These are phyloP conservation scores for Drosophila nigromelanica DNA, from an alignment of 1,140 invertebrate species.

Conservation along the genomic window DNA sequence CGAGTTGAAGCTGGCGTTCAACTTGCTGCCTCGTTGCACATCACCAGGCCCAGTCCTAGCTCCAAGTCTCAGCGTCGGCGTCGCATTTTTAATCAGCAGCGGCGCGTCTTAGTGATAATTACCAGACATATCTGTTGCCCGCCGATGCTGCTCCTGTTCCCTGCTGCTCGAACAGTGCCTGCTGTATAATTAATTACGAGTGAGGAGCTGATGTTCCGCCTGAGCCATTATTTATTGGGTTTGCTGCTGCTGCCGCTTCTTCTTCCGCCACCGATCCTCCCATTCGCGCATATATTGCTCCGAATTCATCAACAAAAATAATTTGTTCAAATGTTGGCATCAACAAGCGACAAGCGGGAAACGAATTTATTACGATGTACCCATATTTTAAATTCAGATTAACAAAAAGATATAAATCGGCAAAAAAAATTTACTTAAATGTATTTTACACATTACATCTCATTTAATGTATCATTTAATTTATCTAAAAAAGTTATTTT, in stretches of 20 bases:
- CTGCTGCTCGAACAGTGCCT: slow-evolving; percentile 1
- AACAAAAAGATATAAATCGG: background rate
- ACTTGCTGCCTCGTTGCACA: slow-evolving; percentile 28
- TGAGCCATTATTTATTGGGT: slow-evolving; percentile 60
- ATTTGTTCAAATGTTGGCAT: slow-evolving; percentile 32
- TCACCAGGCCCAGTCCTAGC: background rate
- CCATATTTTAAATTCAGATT: no score
- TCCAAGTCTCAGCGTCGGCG: slow-evolving; percentile 36
- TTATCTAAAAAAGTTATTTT: no score
- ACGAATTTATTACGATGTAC: no score
- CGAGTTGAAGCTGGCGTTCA: slow-evolving; percentile 37
- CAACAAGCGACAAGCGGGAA: no score
- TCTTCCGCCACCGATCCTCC: background rate
- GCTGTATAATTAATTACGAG: slow-evolving; percentile 65
- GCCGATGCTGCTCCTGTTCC: slow-evolving; percentile 9
- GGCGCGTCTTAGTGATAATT: slow-evolving; percentile 77
- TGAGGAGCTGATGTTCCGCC: slow-evolving; percentile 47
- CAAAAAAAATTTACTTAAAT: background rate
- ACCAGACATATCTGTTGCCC: slow-evolving; percentile 67
- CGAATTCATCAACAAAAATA: slow-evolving; percentile 18
- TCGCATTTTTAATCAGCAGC: slow-evolving; percentile 77
- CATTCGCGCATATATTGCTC: background rate
- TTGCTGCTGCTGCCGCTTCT: slow-evolving; percentile 2
- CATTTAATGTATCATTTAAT: no score
- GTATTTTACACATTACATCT: no score